These are phyloP conservation scores for Petrophora chlorosata DNA, from an alignment of 2,888 invertebrate genomes.

Conservation along the genomic window DNA sequence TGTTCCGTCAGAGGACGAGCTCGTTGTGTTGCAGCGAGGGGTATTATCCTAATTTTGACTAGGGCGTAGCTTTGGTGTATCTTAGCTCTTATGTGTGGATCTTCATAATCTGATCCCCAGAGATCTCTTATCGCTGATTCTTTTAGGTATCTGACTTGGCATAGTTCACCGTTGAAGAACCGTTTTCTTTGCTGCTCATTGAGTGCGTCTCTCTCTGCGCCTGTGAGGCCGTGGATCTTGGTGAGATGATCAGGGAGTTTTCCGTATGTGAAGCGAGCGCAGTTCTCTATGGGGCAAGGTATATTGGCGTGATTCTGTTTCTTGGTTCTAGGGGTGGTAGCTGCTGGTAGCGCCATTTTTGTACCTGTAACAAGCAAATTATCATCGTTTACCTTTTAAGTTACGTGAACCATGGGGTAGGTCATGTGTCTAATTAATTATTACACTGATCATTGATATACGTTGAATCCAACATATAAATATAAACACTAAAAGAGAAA, in stretches of 20 bases:
- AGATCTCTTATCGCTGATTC: slow-evolving; percentile 80
- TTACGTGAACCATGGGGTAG: not conserved
- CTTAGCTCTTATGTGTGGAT: slow-evolving; percentile 74
- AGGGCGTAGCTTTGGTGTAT: slow-evolving; percentile 79
- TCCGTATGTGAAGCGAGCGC: slow-evolving; percentile 79
- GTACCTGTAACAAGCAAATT: slow-evolving; percentile 29
- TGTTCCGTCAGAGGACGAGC: slow-evolving; percentile 77
- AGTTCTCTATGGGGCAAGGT: slow-evolving; percentile 81
- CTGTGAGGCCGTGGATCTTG: slow-evolving; percentile 77
- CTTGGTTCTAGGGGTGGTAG: slow-evolving; percentile 68
- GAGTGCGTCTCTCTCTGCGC: slow-evolving; percentile 75
- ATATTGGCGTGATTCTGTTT: slow-evolving; percentile 82
- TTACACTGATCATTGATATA: no score
- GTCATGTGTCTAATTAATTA: no score
- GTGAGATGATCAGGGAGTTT: slow-evolving; percentile 80
- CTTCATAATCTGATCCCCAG: slow-evolving; percentile 79
- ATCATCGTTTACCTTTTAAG: not conserved
- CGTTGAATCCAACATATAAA: no score
- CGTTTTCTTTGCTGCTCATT: slow-evolving; percentile 80
- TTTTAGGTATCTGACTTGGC: slow-evolving; percentile 78
- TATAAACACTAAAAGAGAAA: no score
- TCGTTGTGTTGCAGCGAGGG: slow-evolving; percentile 74
- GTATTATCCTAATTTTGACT: slow-evolving; percentile 79
- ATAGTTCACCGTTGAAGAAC: slow-evolving; percentile 81
- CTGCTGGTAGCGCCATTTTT: slow-evolving; percentile 60